Conservation (phyloP, 1,140 invertebrate genomes). For the Belonocnema kinseyi region DNA sequence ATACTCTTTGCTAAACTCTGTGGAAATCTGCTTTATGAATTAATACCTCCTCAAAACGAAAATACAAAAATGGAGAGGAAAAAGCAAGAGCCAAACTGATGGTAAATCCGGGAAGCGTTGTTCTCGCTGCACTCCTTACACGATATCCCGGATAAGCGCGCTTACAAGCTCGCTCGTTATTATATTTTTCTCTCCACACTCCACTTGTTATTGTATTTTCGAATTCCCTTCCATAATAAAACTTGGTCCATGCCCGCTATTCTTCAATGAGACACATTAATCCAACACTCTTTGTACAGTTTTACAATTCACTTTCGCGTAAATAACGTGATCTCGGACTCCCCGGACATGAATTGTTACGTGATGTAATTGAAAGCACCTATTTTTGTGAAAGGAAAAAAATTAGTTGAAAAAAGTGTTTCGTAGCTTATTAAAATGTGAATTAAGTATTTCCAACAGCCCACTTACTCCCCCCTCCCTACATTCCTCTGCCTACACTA, state of each 20-base stretch:
- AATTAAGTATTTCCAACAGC: no score
- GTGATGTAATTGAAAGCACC: neutral
- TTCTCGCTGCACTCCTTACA: slow-evolving; percentile 23
- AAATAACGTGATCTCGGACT: slow-evolving; percentile 52
- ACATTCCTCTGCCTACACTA: no score
- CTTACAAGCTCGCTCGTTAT: slow-evolving; percentile 34
- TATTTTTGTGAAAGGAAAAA: neutral
- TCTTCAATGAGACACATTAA: slow-evolving; percentile 34
- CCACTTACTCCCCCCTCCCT: no score
- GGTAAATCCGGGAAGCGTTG: slow-evolving; percentile 40
- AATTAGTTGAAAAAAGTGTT: no score
- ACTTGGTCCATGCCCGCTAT: neutral
- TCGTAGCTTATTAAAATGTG: no score
- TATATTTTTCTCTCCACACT: slow-evolving; percentile 15
- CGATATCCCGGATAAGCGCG: slow-evolving; percentile 35
- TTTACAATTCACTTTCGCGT: slow-evolving; percentile 54
- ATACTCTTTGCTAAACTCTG: neutral
- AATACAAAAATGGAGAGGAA: slow-evolving; percentile 34
- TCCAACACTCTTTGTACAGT: slow-evolving; percentile 54
- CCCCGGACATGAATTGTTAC: slow-evolving; percentile 30
- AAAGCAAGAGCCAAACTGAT: slow-evolving; percentile 35
- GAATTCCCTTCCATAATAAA: slow-evolving; percentile 15
- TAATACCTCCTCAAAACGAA: slow-evolving; percentile 34
- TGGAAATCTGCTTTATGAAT: slow-evolving; percentile 10
- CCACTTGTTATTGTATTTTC: slow-evolving; percentile 29